Base-by-base conservation (phyloP, 2,888 invertebrate genomes). In the Ceraclea dissimilis region DNA sequence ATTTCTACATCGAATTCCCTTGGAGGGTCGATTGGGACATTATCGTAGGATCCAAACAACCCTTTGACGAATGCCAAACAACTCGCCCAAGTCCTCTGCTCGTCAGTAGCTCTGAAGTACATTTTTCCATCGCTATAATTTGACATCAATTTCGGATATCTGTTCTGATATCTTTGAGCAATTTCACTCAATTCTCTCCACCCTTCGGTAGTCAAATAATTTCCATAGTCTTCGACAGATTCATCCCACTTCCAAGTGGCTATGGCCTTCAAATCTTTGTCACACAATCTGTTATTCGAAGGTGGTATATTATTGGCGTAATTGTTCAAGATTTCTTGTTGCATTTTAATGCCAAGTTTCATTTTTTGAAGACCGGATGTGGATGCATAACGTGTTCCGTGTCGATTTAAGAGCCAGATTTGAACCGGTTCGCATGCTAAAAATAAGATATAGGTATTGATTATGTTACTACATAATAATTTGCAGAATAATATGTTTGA, bases 381-480 rank as follows among this genome's bases (percentile, higher is more conserved):
- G 1, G 78, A 74, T 0, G 89, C 86, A 63, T 84, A 77, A 51
- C 84, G 75, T 43, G 88, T 84, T 4, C 88, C 89, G 64, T 88
- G 86, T 1, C 87, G 76, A 60, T 81, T 79, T 11, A 86, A 65
- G 44, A 84, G 79, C 90, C 90, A 90, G 33, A 88, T 72, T 66
- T 86, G 86, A 1, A 81, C 71, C 0, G 88, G 81, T 62, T 78
- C 74, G 64, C 90, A 90, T 64, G 81, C 88, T 88, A 63, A n/a
- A 69, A 69, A 2, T 49, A 26, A 49, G n/a, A n/a, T 21, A 13
- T 21, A 49, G 13, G 10, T 13, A 11, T 44, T 44, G 13, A n/a
- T 44, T 11, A 44, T 44, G 4, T 49, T 17, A n/a, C n/a, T n/a
- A n/a, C n/a, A n/a, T n/a, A n/a, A n/a, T n/a, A n/a, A n/a, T n/a